A percentile compares a stretch with the other conserved stretches of the same genome.
Evolutionary conservation across 1,140 invertebrate genomes (phyloP).

Genomic region (Pseudachorutes palmiensis): DNA sequence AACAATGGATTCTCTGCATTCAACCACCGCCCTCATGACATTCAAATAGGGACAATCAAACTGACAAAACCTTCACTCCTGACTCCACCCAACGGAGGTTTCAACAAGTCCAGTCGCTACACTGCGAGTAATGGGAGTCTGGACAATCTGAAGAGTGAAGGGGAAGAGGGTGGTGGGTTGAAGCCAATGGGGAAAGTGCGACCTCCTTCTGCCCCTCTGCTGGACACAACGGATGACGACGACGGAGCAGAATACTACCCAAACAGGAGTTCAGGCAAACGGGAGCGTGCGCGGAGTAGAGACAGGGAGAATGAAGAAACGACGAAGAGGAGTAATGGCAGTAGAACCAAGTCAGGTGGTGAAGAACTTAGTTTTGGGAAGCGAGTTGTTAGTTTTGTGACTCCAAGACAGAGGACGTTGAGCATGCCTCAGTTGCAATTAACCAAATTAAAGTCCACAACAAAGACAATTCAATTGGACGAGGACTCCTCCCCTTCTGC

Average conservation of each 20-base stretch:
- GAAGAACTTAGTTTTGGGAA: conserved; percentile 37
- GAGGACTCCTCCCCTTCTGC: conserved; percentile 28
- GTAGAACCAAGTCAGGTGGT: conserved; percentile 14
- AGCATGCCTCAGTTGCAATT: conserved; percentile 65
- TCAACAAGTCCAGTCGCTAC: not conserved
- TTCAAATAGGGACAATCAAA: conserved; percentile 19
- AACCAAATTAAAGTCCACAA: conserved; percentile 40
- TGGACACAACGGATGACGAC: conserved; percentile 54
- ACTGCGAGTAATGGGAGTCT: conserved; percentile 28
- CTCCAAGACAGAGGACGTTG: conserved; percentile 53
- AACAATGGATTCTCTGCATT: not conserved
- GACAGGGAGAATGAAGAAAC: conserved; percentile 19
- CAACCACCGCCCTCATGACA: conserved; percentile 2
- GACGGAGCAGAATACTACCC: conserved; percentile 23
- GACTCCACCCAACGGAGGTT: not conserved
- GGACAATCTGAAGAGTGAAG: conserved; percentile 27
- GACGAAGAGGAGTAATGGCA: conserved; percentile 7
- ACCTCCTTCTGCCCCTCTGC: conserved; percentile 65
- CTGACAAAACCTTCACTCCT: conserved; percentile 20
- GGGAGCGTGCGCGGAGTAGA: conserved; percentile 22
- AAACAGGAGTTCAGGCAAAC: not conserved
- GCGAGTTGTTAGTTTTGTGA: conserved; percentile 34
- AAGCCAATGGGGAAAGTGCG: conserved; percentile 42
- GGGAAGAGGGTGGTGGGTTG: conserved; percentile 35
- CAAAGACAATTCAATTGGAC: conserved; percentile 29